Evolutionary conservation across 2,888 invertebrate genomes (phyloP).

Genomic region (Napeogenes inachia): DNA sequence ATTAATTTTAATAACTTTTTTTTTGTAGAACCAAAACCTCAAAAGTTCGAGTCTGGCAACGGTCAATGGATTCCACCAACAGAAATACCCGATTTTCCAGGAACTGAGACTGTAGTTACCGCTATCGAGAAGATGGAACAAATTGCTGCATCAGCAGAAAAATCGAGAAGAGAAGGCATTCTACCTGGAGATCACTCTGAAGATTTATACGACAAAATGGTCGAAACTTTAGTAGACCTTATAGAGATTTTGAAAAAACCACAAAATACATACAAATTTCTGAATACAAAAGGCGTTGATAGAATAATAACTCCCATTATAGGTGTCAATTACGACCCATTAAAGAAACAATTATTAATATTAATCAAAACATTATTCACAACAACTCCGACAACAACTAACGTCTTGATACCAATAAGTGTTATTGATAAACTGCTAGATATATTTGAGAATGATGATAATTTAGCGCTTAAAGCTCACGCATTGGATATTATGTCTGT

Average conservation of each 20-base stretch:
- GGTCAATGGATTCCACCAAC: not conserved
- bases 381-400: slow-evolving; percentile 44
- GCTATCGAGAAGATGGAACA: slow-evolving; percentile 38
- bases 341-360: slow-evolving; percentile 43
- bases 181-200: slow-evolving; percentile 37
- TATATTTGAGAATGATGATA: slow-evolving; percentile 51
- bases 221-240: slow-evolving; percentile 38
- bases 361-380: slow-evolving; percentile 49
- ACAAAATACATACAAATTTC: slow-evolving; percentile 44
- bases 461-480: slow-evolving; percentile 48
- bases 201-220: slow-evolving; percentile 38
- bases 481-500: slow-evolving; percentile 48
- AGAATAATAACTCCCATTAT: slow-evolving; percentile 45
- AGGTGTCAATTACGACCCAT: slow-evolving; percentile 32
- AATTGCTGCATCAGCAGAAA: slow-evolving; percentile 29
- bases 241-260: slow-evolving; percentile 39
- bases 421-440: slow-evolving; percentile 52
- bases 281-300: slow-evolving; percentile 51
- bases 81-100: not conserved
- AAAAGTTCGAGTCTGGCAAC: not conserved
- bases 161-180: slow-evolving; percentile 28
- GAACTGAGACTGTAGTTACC: slow-evolving; percentile 31
- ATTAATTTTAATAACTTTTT: not conserved
- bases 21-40: not conserved
- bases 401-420: slow-evolving; percentile 42